A percentile compares a stretch with the other conserved stretches of the same genome.
Evolutionary conservation across 2,888 invertebrate genomes (phyloP).

Genomic region (Bugulina stolonifera): DNA sequence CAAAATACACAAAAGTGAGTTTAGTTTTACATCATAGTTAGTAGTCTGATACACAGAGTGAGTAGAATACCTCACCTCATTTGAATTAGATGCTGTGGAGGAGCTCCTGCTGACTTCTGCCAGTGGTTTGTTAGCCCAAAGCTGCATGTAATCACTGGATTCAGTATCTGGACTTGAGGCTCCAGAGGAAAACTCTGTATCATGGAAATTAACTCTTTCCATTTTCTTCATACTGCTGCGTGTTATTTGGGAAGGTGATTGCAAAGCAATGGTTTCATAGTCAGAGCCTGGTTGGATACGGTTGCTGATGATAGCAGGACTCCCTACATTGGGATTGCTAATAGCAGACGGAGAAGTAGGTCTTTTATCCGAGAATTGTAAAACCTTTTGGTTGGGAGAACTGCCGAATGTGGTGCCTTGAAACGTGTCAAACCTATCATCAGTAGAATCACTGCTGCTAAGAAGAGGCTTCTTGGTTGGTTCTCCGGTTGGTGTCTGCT

Average conservation of each 20-base stretch:
- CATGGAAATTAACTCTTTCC: background rate
- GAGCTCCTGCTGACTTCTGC: too few species aligned
- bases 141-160: constrained; percentile 5
- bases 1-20: too few species aligned
- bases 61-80: constrained; percentile 6
- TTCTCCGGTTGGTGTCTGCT: background rate
- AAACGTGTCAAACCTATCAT: constrained; percentile 5
- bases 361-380: background rate
- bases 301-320: constrained; percentile 14
- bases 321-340: background rate
- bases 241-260: background rate
- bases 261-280: background rate
- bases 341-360: background rate
- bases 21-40: too few species aligned
- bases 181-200: background rate
- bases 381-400: background rate
- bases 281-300: background rate
- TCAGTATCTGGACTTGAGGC: background rate
- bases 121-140: background rate
- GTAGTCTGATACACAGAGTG: too few species aligned
- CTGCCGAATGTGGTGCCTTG: constrained; percentile 20
- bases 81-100: too few species aligned
- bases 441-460: background rate
- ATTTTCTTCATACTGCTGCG: constrained; percentile 9
- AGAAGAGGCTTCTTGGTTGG: background rate